Conservation (phyloP, 1,140 invertebrate genomes). For the Cotesia vestalis region DNA sequence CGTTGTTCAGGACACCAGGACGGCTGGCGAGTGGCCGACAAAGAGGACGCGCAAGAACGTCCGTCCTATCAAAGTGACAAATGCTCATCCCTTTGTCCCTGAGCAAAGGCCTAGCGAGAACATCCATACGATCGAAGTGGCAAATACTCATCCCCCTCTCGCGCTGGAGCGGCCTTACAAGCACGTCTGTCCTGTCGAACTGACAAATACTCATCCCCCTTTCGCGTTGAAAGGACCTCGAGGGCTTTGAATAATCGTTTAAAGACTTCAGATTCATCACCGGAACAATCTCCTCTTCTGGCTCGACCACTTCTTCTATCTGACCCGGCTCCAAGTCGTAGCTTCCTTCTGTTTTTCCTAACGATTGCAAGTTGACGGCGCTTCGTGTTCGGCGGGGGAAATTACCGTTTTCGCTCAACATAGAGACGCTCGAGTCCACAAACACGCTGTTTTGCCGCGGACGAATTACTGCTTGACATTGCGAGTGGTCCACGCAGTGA, state of each 20-base stretch:
- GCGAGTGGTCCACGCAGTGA: constrained; percentile 69
- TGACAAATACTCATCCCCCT: constrained; percentile 44
- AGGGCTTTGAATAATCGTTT: constrained; percentile 31
- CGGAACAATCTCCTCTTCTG: constrained; percentile 28
- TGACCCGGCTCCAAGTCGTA: constrained; percentile 27
- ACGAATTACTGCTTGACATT: constrained; percentile 58
- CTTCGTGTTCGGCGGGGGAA: constrained; percentile 78
- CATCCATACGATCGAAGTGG: constrained; percentile 53
- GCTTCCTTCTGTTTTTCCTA: constrained; percentile 68
- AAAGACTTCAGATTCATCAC: constrained; percentile 38
- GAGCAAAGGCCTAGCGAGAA: constrained; percentile 41
- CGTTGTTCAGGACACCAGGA: constrained; percentile 47
- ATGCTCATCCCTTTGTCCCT: constrained; percentile 54
- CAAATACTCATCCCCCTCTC: constrained; percentile 57
- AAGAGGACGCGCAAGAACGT: constrained; percentile 47
- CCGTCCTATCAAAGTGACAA: constrained; percentile 54
- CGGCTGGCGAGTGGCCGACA: constrained; percentile 42
- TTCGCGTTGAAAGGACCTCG: constrained; percentile 40
- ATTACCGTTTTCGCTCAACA: constrained; percentile 60
- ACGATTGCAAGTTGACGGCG: constrained; percentile 82
- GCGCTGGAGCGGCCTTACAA: constrained; percentile 40
- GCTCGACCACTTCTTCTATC: constrained; percentile 33
- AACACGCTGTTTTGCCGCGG: constrained; percentile 85
- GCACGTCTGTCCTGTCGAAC: constrained; percentile 43
- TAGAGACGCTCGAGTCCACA: constrained; percentile 75